Evolutionary conservation across 1,140 invertebrate genomes (phyloP), one percentile per base, ranked within the genome.

Genomic region (Eupeodes corollae): DNA sequence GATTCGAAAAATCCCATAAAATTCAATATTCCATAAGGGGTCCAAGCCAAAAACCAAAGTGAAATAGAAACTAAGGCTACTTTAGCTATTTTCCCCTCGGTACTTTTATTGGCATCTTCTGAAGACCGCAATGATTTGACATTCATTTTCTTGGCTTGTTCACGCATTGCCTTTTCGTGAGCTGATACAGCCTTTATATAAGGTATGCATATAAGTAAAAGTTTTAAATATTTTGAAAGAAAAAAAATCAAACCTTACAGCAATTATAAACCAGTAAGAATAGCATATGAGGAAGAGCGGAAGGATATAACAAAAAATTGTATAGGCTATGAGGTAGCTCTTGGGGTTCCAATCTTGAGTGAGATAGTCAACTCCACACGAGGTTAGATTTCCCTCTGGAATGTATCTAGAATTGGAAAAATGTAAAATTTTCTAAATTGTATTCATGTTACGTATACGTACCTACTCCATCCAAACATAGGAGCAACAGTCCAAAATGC

Each of bases 111-210:
- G 18, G 76, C 71, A 53, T 76, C 73, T 54, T 86, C 82, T 18
- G 77, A 73, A 9, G 82, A 81, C 58, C 84, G 67, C 42, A 88
- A 68, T 2, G 84, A 86, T 42, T 84, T 78, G 10, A 88, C 84
- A 58, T 88, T 88, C 84, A 88, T 88, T 67, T 87, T 88, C 67
- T 86, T 87, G 3, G 84, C 85, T 69, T 88, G 84, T 60, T 87
- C 84, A 46, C 82, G 69, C 83, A 91, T 88, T 34, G 76, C 73
- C 65, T 82, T 83, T 61, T 90, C 86, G 58, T 91, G 87, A 47
- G 80, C 79, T 16, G 79, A 74, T 16, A 90, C 85, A 42, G 86
- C 82, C 72, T 80, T 55, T 14, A 51, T 35, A 5, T 11, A 18
- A 14, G 40, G 5, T 15, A 2, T 12, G 18, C 8, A 37, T 39